These are phyloP conservation scores for Ceyx margarethae DNA, from an alignment of 2,113 vertebrate species.

Conservation along the genomic window DNA sequence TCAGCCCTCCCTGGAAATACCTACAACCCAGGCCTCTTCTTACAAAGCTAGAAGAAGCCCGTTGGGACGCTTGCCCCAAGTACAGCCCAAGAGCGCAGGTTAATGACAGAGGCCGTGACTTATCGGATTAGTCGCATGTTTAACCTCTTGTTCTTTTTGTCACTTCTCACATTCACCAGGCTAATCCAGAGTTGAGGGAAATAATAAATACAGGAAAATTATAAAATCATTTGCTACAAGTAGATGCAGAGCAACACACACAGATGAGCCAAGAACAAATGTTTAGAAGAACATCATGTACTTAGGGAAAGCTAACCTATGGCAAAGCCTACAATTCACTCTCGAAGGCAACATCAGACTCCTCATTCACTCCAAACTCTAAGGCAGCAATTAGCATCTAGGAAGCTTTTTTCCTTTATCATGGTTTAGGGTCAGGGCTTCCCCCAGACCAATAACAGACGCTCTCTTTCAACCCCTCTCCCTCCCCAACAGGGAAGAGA, in stretches of 20 bases:
- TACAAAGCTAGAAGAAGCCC: background rate
- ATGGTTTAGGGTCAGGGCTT: no score
- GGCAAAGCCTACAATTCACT: background rate
- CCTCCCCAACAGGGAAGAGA: no score
- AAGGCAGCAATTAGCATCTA: background rate
- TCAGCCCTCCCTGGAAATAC: background rate
- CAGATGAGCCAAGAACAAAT: background rate
- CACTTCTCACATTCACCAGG: background rate
- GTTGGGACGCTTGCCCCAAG: background rate
- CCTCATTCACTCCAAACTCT: background rate
- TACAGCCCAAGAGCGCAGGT: background rate
- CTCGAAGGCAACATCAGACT: background rate
- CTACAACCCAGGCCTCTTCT: background rate
- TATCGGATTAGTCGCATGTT: background rate
- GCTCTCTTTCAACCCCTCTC: no score
- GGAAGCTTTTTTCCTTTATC: background rate
- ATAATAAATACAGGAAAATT: background rate
- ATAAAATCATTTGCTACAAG: background rate
- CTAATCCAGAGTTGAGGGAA: background rate
- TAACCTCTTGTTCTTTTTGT: background rate
- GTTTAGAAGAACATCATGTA: background rate
- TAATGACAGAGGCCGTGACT: background rate
- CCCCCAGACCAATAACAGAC: no score
- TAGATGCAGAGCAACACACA: background rate
- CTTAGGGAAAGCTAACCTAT: background rate